Percentiles rank a stretch among this genome's conserved stretches.
Evolutionary conservation across 2,888 invertebrate species (phyloP).

Genomic region (Drosophila gaucha): DNA sequence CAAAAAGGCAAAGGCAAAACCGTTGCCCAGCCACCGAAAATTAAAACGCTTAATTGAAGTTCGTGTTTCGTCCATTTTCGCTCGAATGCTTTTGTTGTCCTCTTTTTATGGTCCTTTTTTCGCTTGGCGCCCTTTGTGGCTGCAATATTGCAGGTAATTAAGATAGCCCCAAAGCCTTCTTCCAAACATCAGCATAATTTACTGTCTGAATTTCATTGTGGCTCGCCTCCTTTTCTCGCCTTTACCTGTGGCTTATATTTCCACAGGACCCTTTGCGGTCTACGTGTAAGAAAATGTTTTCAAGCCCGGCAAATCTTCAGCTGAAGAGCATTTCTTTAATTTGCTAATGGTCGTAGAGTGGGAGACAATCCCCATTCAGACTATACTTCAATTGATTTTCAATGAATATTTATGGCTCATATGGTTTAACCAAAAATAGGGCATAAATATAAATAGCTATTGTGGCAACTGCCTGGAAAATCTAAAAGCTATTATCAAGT

Average conservation of each 20-base stretch:
- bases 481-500: not conserved
- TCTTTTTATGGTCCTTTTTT: conserved; percentile 16
- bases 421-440: conserved; percentile 6
- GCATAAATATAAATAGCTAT: conserved; percentile 31
- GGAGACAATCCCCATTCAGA: not conserved
- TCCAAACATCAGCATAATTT: conserved; percentile 58
- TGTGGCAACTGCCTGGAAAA: conserved; percentile 26
- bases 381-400: not conserved
- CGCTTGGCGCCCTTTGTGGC: conserved; percentile 46
- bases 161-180: conserved; percentile 33
- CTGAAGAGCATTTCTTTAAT: conserved; percentile 34
- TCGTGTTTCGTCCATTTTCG: conserved; percentile 27
- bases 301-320: conserved; percentile 27
- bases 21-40: conserved; percentile 60
- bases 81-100: conserved; percentile 8
- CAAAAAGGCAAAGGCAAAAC: conserved; percentile 32
- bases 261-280: conserved; percentile 17
- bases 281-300: conserved; percentile 2
- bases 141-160: conserved; percentile 77
- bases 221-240: conserved; percentile 50
- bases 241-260: conserved; percentile 10
- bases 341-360: conserved; percentile 23
- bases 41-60: conserved; percentile 71
- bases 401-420: conserved; percentile 34
- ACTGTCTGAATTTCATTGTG: conserved; percentile 63